These are phyloP conservation scores for Mus pahari DNA, from an alignment of 2,113 vertebrate species.

Conservation along the genomic window DNA sequence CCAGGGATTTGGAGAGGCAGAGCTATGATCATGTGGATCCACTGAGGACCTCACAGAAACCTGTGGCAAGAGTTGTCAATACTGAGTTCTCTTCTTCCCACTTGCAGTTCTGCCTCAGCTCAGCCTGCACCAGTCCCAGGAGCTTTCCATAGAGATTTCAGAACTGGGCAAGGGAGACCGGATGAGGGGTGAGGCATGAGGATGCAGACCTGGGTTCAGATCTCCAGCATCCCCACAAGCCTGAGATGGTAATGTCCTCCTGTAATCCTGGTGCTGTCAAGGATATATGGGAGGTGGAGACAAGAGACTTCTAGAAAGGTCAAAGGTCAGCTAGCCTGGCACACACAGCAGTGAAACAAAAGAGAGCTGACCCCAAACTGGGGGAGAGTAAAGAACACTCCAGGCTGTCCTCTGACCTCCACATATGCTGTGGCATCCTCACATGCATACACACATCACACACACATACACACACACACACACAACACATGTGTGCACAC, in stretches of 20 bases:
- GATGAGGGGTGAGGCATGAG: not conserved
- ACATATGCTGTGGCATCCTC: too few relatives aligned
- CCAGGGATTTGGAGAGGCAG: too few relatives aligned
- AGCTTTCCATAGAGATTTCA: not conserved
- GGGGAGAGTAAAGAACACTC: too few relatives aligned
- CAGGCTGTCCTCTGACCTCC: not conserved
- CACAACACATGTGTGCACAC: too few relatives aligned
- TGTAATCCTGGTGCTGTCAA: not conserved
- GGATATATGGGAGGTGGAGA: not conserved
- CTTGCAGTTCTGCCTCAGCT: not conserved
- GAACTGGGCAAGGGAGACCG: not conserved
- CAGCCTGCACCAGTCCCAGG: not conserved
- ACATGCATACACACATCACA: too few relatives aligned
- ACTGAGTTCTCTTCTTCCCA: too few relatives aligned
- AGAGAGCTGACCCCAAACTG: too few relatives aligned
- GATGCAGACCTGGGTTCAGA: not conserved
- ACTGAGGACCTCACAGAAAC: not conserved
- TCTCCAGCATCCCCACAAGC: not conserved
- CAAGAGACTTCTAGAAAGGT: too few relatives aligned
- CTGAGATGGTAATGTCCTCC: not conserved
- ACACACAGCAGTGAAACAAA: not conserved
- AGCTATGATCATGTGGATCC: fast-evolving
- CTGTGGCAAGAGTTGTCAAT: fast-evolving
- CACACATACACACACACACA: not conserved
- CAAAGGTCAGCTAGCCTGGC: not conserved